Conservation (phyloP, 1,140 invertebrate species). For the Neoseiulus cucumeris region DNA sequence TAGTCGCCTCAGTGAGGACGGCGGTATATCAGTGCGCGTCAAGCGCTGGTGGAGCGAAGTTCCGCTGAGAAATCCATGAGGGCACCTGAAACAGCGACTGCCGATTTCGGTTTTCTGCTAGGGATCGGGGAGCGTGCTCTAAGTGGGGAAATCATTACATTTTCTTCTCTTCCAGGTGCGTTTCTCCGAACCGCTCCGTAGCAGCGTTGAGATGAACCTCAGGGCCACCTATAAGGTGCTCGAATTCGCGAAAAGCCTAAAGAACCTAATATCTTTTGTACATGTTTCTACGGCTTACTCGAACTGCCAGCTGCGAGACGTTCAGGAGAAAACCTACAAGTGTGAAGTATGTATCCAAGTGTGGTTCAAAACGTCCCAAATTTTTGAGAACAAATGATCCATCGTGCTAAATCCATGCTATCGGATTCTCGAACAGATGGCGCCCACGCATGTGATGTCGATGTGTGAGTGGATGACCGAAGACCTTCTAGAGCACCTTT, state of each 20-base stretch:
- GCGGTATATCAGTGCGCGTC: no score
- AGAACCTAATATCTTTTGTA: slow-evolving; percentile 7
- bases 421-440: not conserved
- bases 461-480: slow-evolving; percentile 8
- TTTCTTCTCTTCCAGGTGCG: not conserved
- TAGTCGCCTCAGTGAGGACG: no score
- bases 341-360: not conserved
- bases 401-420: no score
- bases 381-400: no score
- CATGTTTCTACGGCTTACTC: slow-evolving; percentile 17
- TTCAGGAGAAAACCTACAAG: slow-evolving; percentile 14
- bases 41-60: no score
- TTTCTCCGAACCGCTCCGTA: slow-evolving; percentile 5
- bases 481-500: slow-evolving; percentile 4
- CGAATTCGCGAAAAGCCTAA: not conserved
- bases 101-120: no score
- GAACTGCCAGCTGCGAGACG: slow-evolving; percentile 13
- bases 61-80: no score
- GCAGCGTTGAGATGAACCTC: slow-evolving; percentile 8
- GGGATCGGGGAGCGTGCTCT: no score
- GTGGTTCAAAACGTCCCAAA: no score
- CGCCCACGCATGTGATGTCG: not conserved
- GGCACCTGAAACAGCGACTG: no score
- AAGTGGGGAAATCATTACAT: no score
- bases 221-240: slow-evolving; percentile 9